Evolutionary conservation across 2,797 vertebrate genomes (phyloP).

Genomic region (Sebastes itinus): DNA sequence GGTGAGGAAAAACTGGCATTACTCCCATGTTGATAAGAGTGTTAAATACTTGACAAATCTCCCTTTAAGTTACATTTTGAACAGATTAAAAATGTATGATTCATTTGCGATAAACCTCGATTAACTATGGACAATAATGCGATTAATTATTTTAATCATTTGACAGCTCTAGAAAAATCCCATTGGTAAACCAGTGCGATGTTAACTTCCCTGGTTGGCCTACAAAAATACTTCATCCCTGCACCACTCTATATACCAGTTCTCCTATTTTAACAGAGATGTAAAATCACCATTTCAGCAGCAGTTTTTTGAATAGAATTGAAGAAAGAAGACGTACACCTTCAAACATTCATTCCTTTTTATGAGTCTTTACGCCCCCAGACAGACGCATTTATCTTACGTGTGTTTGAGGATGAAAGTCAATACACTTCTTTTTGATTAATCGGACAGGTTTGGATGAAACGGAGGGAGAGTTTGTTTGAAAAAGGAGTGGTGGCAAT

Average conservation of each 20-base stretch:
- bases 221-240: no score
- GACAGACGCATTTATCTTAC: conserved; percentile 11
- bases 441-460: conserved; percentile 21
- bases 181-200: no score
- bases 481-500: background rate
- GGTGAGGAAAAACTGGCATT: no score
- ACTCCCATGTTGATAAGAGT: no score
- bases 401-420: conserved; percentile 33
- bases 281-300: background rate
- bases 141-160: no score
- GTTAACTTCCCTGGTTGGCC: no score
- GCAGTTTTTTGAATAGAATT: background rate
- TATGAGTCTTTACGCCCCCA: background rate
- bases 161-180: no score
- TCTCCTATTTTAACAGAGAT: background rate
- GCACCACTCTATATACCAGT: background rate
- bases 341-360: conserved; percentile 30
- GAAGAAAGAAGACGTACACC: background rate
- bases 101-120: no score
- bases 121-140: no score
- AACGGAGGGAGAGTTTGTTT: background rate
- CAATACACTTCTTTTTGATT: conserved; percentile 15
- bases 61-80: no score
- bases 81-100: no score
- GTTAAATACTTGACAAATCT: no score